Percentiles rank a stretch among this genome's conserved stretches.
These are phyloP conservation scores for Rhopilema esculentum DNA, from an alignment of 30 jellyfish, hydroid and myxozoan species.

Conservation along the genomic window DNA sequence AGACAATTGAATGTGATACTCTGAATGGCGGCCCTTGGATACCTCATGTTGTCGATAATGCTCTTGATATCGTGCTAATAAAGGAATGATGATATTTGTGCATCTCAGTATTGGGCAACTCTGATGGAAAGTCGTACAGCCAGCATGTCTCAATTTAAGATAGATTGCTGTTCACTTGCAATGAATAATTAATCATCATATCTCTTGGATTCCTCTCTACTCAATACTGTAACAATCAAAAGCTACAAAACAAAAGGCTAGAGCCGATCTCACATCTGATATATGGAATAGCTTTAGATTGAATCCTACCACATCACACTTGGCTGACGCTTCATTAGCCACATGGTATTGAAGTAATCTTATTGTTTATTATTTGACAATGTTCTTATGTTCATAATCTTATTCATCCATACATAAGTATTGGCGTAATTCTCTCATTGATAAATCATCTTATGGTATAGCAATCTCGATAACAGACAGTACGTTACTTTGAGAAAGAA, in stretches of 20 bases:
- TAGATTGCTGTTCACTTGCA: neutral
- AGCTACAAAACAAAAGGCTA: neutral
- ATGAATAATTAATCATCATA: neutral
- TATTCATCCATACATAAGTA: neutral
- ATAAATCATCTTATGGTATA: neutral
- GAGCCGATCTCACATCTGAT: neutral
- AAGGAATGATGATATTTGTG: neutral
- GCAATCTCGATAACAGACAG: no score
- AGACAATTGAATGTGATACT: no score
- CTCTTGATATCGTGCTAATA: neutral
- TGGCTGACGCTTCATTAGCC: neutral
- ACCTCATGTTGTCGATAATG: neutral
- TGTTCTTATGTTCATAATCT: neutral
- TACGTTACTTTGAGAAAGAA: no score
- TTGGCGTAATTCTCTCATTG: neutral
- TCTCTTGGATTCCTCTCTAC: neutral
- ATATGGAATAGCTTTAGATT: neutral
- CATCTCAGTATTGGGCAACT: neutral
- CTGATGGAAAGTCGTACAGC: neutral
- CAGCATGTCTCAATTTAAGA: neutral
- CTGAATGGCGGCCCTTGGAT: no score
- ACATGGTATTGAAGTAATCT: neutral
- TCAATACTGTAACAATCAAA: neutral
- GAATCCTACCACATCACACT: neutral
- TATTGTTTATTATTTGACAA: neutral